A percentile compares a stretch with the other conserved stretches of the same genome.
These are phyloP conservation scores for Propsilocerus akamusi DNA, from an alignment of 1,140 invertebrate species.

Conservation along the genomic window DNA sequence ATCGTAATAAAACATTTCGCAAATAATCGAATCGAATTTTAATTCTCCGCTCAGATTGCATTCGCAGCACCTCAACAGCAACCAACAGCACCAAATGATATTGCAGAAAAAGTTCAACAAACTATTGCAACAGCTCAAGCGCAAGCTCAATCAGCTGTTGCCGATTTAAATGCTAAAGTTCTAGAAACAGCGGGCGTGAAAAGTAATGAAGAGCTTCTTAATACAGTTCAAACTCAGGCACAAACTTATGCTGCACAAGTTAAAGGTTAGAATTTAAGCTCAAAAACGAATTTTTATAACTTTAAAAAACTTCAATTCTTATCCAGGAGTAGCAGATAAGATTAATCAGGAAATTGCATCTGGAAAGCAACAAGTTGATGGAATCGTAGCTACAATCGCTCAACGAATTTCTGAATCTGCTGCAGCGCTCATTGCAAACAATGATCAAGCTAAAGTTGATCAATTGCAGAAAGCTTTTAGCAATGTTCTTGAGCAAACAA, in stretches of 20 bases:
- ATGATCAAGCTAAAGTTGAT: background rate
- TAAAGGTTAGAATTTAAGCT: background rate
- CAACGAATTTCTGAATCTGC: background rate
- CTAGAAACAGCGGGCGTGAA: background rate
- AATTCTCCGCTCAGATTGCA: background rate
- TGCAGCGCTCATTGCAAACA: background rate
- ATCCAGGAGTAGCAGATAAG: background rate
- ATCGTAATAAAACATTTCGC: background rate
- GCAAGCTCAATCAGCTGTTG: background rate
- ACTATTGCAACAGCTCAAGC: background rate
- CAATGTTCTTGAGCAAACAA: background rate
- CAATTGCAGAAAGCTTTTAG: background rate
- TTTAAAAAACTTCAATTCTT: background rate
- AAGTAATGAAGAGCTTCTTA: background rate
- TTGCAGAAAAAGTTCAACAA: background rate
- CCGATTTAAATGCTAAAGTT: background rate
- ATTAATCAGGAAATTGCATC: background rate
- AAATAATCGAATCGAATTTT: background rate
- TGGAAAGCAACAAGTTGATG: background rate
- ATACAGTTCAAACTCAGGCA: background rate
- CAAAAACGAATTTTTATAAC: background rate
- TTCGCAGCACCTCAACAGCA: background rate
- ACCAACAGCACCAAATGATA: no score
- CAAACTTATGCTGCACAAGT: background rate
- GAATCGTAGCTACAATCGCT: background rate